A percentile compares a stretch with the other conserved stretches of the same genome.
Conservation (phyloP, 2,797 vertebrate species). For the Eurystomus glaucurus region DNA sequence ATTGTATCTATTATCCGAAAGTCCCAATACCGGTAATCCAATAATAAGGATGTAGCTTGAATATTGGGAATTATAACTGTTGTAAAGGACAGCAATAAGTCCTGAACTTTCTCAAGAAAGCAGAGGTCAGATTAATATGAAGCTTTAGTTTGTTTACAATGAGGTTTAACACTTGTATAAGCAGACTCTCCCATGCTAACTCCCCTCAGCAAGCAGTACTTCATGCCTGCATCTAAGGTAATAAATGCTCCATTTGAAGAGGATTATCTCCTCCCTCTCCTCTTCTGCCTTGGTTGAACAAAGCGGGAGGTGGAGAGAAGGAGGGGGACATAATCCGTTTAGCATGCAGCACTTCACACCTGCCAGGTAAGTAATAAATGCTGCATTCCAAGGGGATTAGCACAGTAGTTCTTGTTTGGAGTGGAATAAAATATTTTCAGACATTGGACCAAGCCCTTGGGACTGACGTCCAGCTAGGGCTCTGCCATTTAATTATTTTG, state of each 20-base stretch:
- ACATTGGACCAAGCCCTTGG: not conserved
- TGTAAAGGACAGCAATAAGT: not conserved
- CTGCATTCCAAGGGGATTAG: conserved; percentile 55
- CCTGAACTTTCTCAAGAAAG: not conserved
- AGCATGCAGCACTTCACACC: conserved; percentile 45
- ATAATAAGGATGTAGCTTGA: not conserved
- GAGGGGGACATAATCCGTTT: conserved; percentile 53
- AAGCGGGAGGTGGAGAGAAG: conserved; percentile 11
- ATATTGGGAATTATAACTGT: not conserved
- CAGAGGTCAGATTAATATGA: not conserved
- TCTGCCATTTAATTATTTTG: conserved; percentile 21
- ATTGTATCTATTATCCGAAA: not conserved
- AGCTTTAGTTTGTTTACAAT: conserved; percentile 35
- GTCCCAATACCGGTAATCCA: not conserved
- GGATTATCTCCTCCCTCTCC: conserved; percentile 59
- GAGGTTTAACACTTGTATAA: conserved; percentile 27
- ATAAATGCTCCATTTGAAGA: conserved; percentile 66
- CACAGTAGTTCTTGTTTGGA: conserved; percentile 20
- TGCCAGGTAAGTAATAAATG: conserved; percentile 68
- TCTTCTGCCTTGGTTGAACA: conserved; percentile 37
- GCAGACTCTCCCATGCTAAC: not conserved
- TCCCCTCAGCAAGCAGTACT: not conserved
- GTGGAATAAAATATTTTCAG: conserved; percentile 51
- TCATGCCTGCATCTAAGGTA: not conserved
- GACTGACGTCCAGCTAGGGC: not conserved